A percentile compares a stretch with the other conserved stretches of the same genome.
Evolutionary conservation across 92 coral and sea anemone genomes (phyloP).

Genomic region (Zoanthus sansibaricus): DNA sequence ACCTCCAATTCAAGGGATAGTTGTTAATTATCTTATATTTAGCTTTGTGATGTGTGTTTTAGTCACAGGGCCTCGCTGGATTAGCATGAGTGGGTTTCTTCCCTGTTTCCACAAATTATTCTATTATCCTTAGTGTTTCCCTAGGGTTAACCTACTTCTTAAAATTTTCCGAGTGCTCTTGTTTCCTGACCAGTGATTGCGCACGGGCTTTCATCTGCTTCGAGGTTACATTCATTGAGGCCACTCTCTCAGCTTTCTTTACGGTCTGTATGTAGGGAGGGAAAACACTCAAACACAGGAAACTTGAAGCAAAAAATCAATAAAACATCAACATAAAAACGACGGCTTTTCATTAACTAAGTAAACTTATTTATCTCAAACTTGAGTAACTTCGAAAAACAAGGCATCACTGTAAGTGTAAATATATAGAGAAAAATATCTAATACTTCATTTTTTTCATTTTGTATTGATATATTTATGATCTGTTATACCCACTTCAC

Average conservation of each 20-base stretch:
- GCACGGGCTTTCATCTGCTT: conserved; percentile 76
- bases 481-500: too few species aligned
- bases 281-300: neutral
- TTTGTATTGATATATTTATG: too few species aligned
- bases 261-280: conserved; percentile 56
- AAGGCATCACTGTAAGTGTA: too few species aligned
- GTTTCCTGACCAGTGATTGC: conserved; percentile 66
- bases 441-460: too few species aligned
- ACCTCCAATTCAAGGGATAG: too few species aligned
- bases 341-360: neutral
- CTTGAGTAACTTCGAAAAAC: too few species aligned
- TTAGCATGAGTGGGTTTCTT: too few species aligned
- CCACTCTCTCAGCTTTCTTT: conserved; percentile 75
- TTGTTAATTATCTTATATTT: too few species aligned
- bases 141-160: conserved; percentile 51
- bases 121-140: neutral
- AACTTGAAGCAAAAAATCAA: neutral
- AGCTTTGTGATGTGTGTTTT: too few species aligned
- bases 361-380: too few species aligned
- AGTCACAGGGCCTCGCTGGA: too few species aligned
- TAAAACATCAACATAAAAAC: neutral
- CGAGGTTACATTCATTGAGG: conserved; percentile 72
- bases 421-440: too few species aligned
- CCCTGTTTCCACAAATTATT: neutral
- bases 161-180: conserved; percentile 72